These are phyloP conservation scores for Diplosoma virens DNA, from an alignment of 23 tunicate species.

Conservation along the genomic window DNA sequence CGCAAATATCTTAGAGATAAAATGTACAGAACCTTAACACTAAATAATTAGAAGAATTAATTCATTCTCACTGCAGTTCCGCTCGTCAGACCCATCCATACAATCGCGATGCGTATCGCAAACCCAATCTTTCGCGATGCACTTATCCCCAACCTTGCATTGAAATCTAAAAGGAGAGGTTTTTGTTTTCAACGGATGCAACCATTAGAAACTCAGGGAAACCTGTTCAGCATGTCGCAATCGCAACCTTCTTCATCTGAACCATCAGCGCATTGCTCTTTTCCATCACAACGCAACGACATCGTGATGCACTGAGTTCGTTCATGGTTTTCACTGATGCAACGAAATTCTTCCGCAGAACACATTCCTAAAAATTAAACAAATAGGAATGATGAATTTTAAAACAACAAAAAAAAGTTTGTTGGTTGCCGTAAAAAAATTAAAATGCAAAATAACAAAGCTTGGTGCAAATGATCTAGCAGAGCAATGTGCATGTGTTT, in stretches of 20 bases:
- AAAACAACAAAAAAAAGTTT: too few relatives aligned
- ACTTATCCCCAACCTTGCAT: slow-evolving; percentile 28
- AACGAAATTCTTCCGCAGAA: slow-evolving; percentile 35
- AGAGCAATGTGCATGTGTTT: too few relatives aligned
- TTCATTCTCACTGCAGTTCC: slow-evolving; percentile 44
- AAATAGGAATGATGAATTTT: too few relatives aligned
- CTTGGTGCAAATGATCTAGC: too few relatives aligned
- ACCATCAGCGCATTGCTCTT: slow-evolving; percentile 63
- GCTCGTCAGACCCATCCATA: slow-evolving; percentile 57
- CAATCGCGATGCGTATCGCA: slow-evolving; percentile 71
- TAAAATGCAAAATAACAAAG: too few relatives aligned
- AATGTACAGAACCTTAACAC: too few relatives aligned
- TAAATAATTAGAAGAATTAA: too few relatives aligned
- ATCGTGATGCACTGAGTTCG: slow-evolving; percentile 40
- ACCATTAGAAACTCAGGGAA: neutral
- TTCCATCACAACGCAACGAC: slow-evolving; percentile 72
- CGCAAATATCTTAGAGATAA: too few relatives aligned
- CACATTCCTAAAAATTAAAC: slow-evolving; percentile 37
- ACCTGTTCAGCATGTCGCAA: slow-evolving; percentile 50
- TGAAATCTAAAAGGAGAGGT: slow-evolving; percentile 21
- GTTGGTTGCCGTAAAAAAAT: too few relatives aligned
- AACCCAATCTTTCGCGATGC: slow-evolving; percentile 43
- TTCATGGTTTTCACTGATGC: neutral
- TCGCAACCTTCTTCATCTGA: slow-evolving; percentile 70
- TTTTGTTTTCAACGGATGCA: neutral